A percentile compares a stretch with the other conserved stretches of the same genome.
These are phyloP conservation scores for Megaptera novaeangliae DNA, from an alignment of 2,113 vertebrate species.

Conservation along the genomic window DNA sequence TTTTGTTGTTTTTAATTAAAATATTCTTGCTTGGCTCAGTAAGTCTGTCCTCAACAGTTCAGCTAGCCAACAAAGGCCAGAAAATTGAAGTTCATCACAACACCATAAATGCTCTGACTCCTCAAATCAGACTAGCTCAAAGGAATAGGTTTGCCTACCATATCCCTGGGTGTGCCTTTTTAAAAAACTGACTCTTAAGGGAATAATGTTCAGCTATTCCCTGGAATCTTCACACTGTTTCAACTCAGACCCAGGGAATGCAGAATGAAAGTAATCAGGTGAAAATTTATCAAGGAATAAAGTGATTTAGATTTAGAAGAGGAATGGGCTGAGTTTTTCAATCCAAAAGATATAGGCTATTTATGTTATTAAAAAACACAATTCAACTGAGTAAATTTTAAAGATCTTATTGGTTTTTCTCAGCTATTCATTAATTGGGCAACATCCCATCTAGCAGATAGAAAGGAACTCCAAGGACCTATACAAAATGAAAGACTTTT, in stretches of 20 bases:
- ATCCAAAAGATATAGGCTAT: neutral
- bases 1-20: neutral
- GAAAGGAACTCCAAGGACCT: neutral
- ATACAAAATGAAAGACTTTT: neutral
- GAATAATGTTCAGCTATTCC: neutral
- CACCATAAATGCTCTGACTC: neutral
- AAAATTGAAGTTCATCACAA: neutral
- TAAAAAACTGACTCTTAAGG: neutral
- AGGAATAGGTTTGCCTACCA: neutral
- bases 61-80: neutral
- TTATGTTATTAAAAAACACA: neutral
- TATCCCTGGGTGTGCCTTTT: neutral
- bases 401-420: neutral
- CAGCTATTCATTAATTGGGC: neutral
- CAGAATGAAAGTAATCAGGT: neutral
- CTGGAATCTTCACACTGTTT: neutral
- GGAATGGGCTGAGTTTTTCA: neutral
- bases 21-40: neutral
- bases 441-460: neutral
- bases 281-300: neutral
- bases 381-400: neutral
- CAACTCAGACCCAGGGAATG: neutral
- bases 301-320: neutral
- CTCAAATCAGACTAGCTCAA: neutral
- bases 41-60: neutral